These are phyloP conservation scores for Castor canadensis DNA, from an alignment of 2,113 vertebrate genomes.

Conservation along the genomic window DNA sequence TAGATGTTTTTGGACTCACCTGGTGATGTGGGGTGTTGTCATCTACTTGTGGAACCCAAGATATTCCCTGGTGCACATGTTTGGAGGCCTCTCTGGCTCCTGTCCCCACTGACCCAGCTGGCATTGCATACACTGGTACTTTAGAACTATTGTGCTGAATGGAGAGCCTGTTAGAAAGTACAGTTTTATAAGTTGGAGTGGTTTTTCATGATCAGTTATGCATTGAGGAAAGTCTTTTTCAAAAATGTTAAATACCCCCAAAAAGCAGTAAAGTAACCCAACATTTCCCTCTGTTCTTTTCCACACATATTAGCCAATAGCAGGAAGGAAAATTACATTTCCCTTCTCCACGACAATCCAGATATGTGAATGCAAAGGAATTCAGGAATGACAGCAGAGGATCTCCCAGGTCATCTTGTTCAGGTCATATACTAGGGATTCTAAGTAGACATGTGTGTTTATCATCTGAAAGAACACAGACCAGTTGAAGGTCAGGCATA, in stretches of 20 bases:
- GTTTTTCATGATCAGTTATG: not conserved
- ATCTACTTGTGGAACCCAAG: not conserved
- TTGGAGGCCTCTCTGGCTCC: not conserved
- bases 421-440: not conserved
- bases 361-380: constrained; percentile 19
- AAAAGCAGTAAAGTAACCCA: not conserved
- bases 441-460: not conserved
- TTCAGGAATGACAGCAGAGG: not conserved
- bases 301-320: not conserved
- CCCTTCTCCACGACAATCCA: not conserved
- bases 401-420: constrained; percentile 18
- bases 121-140: not conserved
- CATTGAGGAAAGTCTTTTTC: not conserved
- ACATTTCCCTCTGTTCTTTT: not conserved
- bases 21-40: not conserved
- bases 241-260: not conserved
- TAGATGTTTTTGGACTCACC: constrained; percentile 43
- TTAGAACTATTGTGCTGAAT: not conserved
- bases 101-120: not conserved
- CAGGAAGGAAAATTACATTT: not conserved
- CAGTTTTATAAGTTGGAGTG: not conserved
- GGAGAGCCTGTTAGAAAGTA: not conserved
- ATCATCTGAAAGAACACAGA: not conserved
- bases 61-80: not conserved
- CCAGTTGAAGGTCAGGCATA: not conserved